phyloP scores from a whole-genome alignment of 1,140 invertebrate species.

The Argopecten irradians region DNA sequence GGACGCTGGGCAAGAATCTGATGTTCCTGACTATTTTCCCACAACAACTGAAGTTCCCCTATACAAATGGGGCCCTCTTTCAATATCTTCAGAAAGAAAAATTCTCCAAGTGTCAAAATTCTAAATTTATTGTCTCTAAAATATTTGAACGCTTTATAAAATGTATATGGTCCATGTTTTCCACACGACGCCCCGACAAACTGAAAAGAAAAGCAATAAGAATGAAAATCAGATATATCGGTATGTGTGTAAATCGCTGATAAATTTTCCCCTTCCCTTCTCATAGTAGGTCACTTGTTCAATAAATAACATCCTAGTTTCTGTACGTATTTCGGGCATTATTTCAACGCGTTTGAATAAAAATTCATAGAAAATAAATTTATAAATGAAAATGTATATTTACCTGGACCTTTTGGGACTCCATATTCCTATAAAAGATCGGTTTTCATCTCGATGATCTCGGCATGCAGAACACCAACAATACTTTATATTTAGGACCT shows the following conservation, averaged over 20 bases:
- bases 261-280: conserved; percentile 65
- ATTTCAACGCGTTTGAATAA: conserved; percentile 43
- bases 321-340: conserved; percentile 41
- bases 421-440: conserved; percentile 66
- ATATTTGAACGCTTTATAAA: conserved; percentile 90
- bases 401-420: conserved; percentile 67
- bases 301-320: conserved; percentile 63
- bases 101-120: conserved; percentile 89
- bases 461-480: conserved; percentile 71
- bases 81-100: conserved; percentile 94
- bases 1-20: conserved; percentile 86
- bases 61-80: conserved; percentile 87
- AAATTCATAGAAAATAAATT: conserved; percentile 53
- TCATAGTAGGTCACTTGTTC: conserved; percentile 67
- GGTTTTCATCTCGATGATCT: conserved; percentile 61
- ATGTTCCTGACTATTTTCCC: conserved; percentile 85
- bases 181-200: conserved; percentile 90
- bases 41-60: conserved; percentile 92
- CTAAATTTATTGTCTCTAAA: conserved; percentile 80
- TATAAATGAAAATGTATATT: conserved; percentile 57
- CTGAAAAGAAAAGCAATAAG: conserved; percentile 78
- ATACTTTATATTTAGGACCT: conserved; percentile 76
- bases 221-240: conserved; percentile 47
- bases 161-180: conserved; percentile 92
- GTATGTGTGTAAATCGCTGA: conserved; percentile 66